phyloP scores from a whole-genome alignment of 2,113 vertebrate species.

The Urocitellus parryii region DNA sequence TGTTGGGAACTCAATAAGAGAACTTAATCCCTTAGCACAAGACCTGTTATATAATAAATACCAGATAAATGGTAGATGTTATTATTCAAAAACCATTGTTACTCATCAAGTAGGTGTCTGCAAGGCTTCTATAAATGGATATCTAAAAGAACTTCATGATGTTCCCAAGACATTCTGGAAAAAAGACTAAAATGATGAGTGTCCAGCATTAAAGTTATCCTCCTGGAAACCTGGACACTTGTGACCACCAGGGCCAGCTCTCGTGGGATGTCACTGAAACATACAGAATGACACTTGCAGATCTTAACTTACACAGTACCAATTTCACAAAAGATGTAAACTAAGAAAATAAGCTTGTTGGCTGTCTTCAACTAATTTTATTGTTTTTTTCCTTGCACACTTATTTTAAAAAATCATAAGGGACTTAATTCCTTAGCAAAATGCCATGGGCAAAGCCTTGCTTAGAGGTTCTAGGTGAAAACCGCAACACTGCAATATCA shows the following conservation, averaged over 20 bases:
- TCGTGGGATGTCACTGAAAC: neutral
- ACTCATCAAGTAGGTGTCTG: slow-evolving; percentile 66
- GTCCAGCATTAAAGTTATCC: neutral
- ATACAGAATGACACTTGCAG: neutral
- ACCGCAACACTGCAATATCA: neutral
- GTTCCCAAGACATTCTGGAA: slow-evolving; percentile 50
- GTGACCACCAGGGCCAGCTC: neutral
- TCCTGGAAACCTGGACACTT: slow-evolving; percentile 9
- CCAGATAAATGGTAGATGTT: slow-evolving; percentile 46
- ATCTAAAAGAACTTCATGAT: neutral
- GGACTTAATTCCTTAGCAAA: slow-evolving; percentile 56
- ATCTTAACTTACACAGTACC: neutral
- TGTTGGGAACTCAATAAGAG: slow-evolving; percentile 14
- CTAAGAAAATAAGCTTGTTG: slow-evolving; percentile 35
- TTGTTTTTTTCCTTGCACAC: neutral
- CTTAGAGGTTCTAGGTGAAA: neutral
- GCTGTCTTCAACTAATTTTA: slow-evolving; percentile 14
- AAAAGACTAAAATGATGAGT: slow-evolving; percentile 23
- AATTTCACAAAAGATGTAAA: slow-evolving; percentile 8
- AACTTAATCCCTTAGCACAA: slow-evolving; percentile 40
- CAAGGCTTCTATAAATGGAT: slow-evolving; percentile 65
- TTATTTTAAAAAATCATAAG: slow-evolving; percentile 41
- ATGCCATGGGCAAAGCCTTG: neutral
- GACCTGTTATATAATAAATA: slow-evolving; percentile 67
- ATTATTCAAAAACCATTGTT: slow-evolving; percentile 53